Percentiles rank a stretch among this genome's conserved stretches.
These are phyloP conservation scores for Mormyrops attenuatus DNA, from an alignment of 2,797 vertebrate genomes.

Conservation along the genomic window DNA sequence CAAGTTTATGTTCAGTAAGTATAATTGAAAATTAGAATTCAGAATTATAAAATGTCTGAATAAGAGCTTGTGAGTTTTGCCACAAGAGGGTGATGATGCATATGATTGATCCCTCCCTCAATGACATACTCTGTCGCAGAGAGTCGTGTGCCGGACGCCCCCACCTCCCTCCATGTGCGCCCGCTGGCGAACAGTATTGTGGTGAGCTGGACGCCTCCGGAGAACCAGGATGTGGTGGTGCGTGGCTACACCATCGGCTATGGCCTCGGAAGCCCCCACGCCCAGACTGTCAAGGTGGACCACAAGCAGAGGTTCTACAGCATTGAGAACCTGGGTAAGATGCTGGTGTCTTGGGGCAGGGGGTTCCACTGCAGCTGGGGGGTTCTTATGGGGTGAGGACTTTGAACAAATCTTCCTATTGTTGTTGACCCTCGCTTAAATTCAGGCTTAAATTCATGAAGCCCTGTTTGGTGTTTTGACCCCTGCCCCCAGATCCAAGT, in stretches of 20 bases:
- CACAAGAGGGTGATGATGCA: background rate
- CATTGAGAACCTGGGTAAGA: conserved; percentile 87
- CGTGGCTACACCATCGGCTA: conserved; percentile 90
- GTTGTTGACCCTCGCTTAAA: background rate
- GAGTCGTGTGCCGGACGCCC: conserved; percentile 84
- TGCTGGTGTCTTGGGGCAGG: background rate
- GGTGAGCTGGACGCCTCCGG: conserved; percentile 96
- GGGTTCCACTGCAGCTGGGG: background rate
- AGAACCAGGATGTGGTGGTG: conserved; percentile 95
- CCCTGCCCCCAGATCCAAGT: conserved; percentile 72
- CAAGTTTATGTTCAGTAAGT: background rate
- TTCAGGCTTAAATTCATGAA: background rate
- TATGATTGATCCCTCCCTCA: background rate
- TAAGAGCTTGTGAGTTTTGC: background rate
- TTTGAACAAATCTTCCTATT: background rate
- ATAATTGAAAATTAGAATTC: background rate
- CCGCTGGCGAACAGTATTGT: conserved; percentile 91
- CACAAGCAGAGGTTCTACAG: conserved; percentile 97
- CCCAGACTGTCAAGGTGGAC: conserved; percentile 93
- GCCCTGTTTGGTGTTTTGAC: conserved; percentile 21
- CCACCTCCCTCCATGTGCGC: conserved; percentile 91
- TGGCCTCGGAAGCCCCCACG: conserved; percentile 90
- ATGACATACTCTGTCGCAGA: conserved; percentile 56
- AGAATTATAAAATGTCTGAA: background rate
- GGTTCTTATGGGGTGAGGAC: background rate